phyloP scores from a whole-genome alignment of 2,888 invertebrate genomes.

The Drosophila birchii region DNA sequence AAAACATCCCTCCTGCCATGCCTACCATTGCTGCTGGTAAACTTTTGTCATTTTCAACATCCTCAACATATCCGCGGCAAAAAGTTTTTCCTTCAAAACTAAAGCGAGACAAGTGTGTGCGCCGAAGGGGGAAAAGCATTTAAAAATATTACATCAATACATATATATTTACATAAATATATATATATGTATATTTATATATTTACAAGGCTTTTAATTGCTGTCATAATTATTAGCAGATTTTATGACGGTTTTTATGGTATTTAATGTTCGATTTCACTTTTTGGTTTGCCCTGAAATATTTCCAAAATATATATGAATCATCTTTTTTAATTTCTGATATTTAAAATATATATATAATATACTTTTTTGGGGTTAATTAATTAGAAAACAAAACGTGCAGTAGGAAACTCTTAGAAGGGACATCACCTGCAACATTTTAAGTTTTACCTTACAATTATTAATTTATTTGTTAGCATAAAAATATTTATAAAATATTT shows the following conservation, averaged over 20 bases:
- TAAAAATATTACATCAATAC: not conserved
- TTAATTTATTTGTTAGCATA: no score
- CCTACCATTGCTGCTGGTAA: constrained; percentile 7
- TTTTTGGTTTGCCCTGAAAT: not conserved
- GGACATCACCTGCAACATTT: no score
- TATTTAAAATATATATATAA: no score
- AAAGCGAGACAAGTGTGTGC: constrained; percentile 1
- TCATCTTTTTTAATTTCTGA: no score
- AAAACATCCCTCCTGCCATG: not conserved
- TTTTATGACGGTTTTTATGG: not conserved
- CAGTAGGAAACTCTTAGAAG: no score
- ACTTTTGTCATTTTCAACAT: constrained; percentile 37
- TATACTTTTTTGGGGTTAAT: no score
- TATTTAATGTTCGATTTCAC: not conserved
- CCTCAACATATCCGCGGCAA: constrained; percentile 29
- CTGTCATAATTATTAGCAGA: not conserved
- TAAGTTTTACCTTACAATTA: no score
- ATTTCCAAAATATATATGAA: no score
- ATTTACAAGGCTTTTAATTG: constrained; percentile 15
- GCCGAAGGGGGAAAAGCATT: constrained; percentile 9
- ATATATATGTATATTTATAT: not conserved
- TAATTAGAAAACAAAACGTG: no score
- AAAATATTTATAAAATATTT: no score
- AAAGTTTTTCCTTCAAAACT: constrained; percentile 18
- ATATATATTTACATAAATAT: not conserved